Conservation (phyloP, 2,797 vertebrate species). For the Spatula versicolor region DNA sequence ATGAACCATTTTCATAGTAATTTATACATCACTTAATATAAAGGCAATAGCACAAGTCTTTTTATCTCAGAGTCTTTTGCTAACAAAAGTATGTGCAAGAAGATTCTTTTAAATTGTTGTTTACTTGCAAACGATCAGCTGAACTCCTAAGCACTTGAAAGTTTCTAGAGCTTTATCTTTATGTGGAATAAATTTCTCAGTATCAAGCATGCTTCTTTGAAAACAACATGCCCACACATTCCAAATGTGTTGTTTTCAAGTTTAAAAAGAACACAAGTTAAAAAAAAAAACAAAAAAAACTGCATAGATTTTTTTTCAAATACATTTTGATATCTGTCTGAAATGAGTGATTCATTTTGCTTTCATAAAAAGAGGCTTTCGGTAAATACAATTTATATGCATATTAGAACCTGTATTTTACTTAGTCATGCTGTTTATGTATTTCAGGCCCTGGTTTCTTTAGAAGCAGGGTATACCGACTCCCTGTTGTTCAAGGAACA, state of each 20-base stretch:
- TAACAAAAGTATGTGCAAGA: not conserved
- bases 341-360: not conserved
- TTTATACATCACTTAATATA: not conserved
- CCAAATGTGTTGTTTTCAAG: not conserved
- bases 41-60: not conserved
- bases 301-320: not conserved
- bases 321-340: not conserved
- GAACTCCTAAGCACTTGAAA: not conserved
- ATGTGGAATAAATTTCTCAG: not conserved
- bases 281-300: not conserved
- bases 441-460: conserved; percentile 4
- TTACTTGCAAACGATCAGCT: not conserved
- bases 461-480: not conserved
- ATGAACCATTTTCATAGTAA: not conserved
- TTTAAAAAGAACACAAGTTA: not conserved
- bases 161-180: not conserved
- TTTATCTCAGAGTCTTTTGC: not conserved
- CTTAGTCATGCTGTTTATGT: not conserved
- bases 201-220: not conserved
- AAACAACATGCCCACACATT: not conserved
- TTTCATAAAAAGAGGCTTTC: not conserved
- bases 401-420: not conserved
- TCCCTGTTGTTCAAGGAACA: not conserved
- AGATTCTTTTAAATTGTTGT: not conserved
- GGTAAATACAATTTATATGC: not conserved